Conservation (phyloP, 2,797 vertebrate species). For the Oreortyx pictus region DNA sequence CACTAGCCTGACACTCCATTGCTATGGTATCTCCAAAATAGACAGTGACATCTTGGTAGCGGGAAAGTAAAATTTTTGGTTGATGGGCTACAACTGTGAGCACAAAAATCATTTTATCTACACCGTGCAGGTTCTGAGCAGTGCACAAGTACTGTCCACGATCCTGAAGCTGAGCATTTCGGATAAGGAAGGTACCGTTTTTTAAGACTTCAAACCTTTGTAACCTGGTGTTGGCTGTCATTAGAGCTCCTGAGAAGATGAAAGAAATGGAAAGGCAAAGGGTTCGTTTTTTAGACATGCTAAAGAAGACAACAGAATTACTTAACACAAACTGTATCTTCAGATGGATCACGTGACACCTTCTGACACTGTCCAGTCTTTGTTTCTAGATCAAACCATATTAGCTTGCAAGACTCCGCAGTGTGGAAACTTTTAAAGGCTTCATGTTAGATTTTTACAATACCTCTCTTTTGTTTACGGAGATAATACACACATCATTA, state of each 20-base stretch:
- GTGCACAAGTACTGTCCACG: slow-evolving; percentile 89
- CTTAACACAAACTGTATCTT: neutral
- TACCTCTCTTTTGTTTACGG: neutral
- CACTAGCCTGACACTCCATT: slow-evolving; percentile 86
- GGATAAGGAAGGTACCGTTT: slow-evolving; percentile 89
- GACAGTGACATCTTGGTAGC: slow-evolving; percentile 83
- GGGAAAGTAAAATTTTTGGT: slow-evolving; percentile 83
- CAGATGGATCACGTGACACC: neutral
- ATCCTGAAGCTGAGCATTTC: slow-evolving; percentile 83
- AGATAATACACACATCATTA: neutral
- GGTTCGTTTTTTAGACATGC: neutral
- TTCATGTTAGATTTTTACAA: neutral
- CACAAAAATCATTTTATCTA: slow-evolving; percentile 78
- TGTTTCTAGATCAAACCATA: neutral
- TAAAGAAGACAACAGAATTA: neutral
- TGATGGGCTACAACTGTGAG: slow-evolving; percentile 83
- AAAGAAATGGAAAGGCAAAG: neutral
- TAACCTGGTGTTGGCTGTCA: slow-evolving; percentile 82
- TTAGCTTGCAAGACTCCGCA: neutral
- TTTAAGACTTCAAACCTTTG: slow-evolving; percentile 87
- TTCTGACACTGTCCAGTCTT: neutral
- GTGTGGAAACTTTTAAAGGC: neutral
- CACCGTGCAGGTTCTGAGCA: slow-evolving; percentile 86
- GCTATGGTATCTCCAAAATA: slow-evolving; percentile 81
- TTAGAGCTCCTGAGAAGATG: slow-evolving; percentile 79